Percentiles rank a stretch among this genome's conserved stretches.
These are phyloP conservation scores for Arctopsyche grandis DNA, from an alignment of 1,140 invertebrate species.

Conservation along the genomic window DNA sequence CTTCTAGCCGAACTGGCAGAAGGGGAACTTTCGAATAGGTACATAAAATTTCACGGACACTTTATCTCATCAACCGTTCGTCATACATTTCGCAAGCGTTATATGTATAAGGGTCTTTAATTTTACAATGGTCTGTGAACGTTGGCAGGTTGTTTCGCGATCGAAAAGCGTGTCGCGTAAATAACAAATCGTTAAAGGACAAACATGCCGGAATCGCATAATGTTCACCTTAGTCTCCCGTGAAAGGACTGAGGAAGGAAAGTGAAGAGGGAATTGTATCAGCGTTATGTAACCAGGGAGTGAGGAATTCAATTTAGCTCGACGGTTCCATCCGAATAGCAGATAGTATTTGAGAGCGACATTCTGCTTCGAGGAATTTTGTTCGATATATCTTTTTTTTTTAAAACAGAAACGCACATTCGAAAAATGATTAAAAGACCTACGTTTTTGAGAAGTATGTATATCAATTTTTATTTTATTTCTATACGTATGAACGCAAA, in stretches of 20 bases:
- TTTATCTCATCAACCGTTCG: no score
- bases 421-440: conserved; percentile 10
- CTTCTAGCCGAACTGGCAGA: background rate
- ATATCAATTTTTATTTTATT: no score
- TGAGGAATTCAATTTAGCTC: conserved; percentile 35
- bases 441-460: no score
- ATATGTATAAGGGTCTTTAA: no score
- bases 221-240: background rate
- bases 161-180: background rate
- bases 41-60: conserved; percentile 2
- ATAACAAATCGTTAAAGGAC: conserved; percentile 6
- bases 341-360: conserved; percentile 1
- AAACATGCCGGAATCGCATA: background rate
- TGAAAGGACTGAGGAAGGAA: conserved; percentile 1
- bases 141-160: background rate
- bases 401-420: background rate
- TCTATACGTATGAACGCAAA: no score
- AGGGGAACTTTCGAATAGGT: background rate
- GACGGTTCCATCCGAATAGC: conserved; percentile 23
- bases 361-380: background rate
- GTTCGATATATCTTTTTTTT: background rate
- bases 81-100: no score
- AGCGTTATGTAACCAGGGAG: conserved; percentile 17
- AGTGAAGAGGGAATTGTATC: conserved; percentile 32
- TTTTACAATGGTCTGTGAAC: background rate